Base-by-base conservation (phyloP, 2,888 invertebrate species). In the Sminthurides aquaticus region DNA sequence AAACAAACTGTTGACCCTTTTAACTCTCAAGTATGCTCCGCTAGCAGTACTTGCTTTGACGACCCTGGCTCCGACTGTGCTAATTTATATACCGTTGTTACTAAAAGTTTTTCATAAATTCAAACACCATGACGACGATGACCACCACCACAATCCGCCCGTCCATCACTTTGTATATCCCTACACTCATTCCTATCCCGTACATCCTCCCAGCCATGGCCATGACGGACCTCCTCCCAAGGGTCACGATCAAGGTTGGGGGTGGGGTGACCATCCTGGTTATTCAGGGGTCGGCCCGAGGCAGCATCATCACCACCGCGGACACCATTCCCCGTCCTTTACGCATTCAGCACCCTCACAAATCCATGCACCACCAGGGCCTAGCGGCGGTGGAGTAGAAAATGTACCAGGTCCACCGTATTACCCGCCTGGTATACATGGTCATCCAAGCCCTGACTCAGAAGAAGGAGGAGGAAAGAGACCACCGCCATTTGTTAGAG, bases 21-120 rank as follows among this genome's bases (percentile, higher is more conserved):
- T 72, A 15, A 68, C 71, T 2, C 49, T 62, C 5, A 67, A 65
- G 48, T 72, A 72, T 57, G 68, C 68, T 60, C 71, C 71, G 0
- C 24, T 64, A 18, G 59, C 66, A 3, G 57, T 71, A 0, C 52
- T 72, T 0, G 67, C 68, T 1, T 59, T 69, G 24, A 67, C 55
- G 2, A 55, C 52, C 11, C 20, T 61, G 22, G 34, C 2, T 1
- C 61, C 61, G 3, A 61, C 61, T 3, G 24, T 61, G 2, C 15
- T 61, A 2, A 18, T 61, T 3, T 61, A 27, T 18, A 15, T 54
- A 2, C 61, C 61, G 3, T 55, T 20, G 22, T 29, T 61, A 2
- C 1, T 61, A 18, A 27, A 61, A 34, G 3, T 49, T 2, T 3
- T 61, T 18, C 3, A 18, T 24, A 48, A 25, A 48, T 48, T 59